Conservation (phyloP, 2,888 invertebrate species). For the Cephus pygmeus region DNA sequence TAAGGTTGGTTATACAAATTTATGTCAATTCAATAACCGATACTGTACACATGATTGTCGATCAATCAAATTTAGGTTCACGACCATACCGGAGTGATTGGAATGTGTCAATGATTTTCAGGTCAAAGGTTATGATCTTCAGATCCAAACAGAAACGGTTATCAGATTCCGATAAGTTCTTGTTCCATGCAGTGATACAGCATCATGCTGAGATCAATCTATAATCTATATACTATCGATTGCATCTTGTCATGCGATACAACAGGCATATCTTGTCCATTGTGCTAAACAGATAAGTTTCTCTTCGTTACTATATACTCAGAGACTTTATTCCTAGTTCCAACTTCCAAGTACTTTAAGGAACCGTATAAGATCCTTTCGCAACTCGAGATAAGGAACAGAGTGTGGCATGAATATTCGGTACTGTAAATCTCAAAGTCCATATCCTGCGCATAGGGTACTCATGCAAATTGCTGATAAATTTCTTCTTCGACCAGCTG, state of each 20-base stretch:
- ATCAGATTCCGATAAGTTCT: conserved; percentile 28
- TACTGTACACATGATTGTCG: not conserved
- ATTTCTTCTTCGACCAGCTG: not conserved
- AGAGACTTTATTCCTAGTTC: not conserved
- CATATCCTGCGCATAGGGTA: not conserved
- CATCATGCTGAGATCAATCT: conserved; percentile 1
- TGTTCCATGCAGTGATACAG: conserved; percentile 1
- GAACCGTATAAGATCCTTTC: not conserved
- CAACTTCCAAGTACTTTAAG: not conserved
- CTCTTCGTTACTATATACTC: not conserved
- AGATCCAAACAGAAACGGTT: conserved; percentile 14
- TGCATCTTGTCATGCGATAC: not conserved
- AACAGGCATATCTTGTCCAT: not conserved
- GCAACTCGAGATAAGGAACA: not conserved
- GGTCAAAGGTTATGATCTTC: not conserved
- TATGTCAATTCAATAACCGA: not conserved
- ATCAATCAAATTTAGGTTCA: not conserved
- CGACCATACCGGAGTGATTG: not conserved
- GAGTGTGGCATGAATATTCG: not conserved
- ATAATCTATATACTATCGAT: not conserved
- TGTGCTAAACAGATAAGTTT: not conserved
- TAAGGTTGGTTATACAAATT: not conserved
- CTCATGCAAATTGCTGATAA: not conserved
- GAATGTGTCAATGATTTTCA: not conserved
- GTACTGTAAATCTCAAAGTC: not conserved